A percentile compares a stretch with the other conserved stretches of the same genome.
These are phyloP conservation scores for Drosophila testacea DNA, from an alignment of 2,888 invertebrate species.

Conservation along the genomic window DNA sequence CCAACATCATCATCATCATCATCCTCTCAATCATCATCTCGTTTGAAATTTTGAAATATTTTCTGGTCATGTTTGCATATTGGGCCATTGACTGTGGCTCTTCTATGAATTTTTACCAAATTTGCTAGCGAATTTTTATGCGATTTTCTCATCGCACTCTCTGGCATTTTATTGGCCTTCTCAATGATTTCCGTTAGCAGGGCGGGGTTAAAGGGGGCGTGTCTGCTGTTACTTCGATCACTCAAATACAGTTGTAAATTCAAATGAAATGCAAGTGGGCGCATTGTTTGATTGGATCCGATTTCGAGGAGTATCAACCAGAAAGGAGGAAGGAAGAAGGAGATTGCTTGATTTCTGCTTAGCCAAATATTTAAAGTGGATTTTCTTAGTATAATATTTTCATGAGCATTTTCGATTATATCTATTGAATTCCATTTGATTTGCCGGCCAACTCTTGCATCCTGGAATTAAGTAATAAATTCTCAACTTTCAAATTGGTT, in stretches of 20 bases:
- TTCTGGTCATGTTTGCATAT: constrained; percentile 72
- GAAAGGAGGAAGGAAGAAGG: too few relatives aligned
- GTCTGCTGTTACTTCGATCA: constrained; percentile 67
- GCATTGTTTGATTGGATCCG: constrained; percentile 60
- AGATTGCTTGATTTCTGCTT: constrained; percentile 48
- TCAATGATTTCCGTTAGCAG: constrained; percentile 47
- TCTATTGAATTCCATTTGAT: constrained; percentile 48
- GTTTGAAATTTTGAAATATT: constrained; percentile 73
- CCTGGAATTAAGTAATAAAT: constrained; percentile 61
- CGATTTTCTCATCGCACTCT: constrained; percentile 60
- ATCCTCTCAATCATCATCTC: constrained; percentile 6
- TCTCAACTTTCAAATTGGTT: constrained; percentile 15
- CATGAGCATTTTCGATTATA: constrained; percentile 57
- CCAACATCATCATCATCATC: constrained; percentile 18
- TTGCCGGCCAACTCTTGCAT: constrained; percentile 48
- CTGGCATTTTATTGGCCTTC: constrained; percentile 68
- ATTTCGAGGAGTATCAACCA: not conserved
- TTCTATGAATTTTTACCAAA: constrained; percentile 62
- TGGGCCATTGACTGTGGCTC: constrained; percentile 66
- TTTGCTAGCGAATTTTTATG: constrained; percentile 70
- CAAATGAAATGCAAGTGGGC: constrained; percentile 78
- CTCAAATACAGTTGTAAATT: constrained; percentile 77
- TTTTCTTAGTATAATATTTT: constrained; percentile 54
- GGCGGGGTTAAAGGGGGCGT: constrained; percentile 26
- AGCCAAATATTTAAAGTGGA: constrained; percentile 75